Base-by-base conservation (phyloP, 2,888 invertebrate species). In the Steinernema hermaphroditum region DNA sequence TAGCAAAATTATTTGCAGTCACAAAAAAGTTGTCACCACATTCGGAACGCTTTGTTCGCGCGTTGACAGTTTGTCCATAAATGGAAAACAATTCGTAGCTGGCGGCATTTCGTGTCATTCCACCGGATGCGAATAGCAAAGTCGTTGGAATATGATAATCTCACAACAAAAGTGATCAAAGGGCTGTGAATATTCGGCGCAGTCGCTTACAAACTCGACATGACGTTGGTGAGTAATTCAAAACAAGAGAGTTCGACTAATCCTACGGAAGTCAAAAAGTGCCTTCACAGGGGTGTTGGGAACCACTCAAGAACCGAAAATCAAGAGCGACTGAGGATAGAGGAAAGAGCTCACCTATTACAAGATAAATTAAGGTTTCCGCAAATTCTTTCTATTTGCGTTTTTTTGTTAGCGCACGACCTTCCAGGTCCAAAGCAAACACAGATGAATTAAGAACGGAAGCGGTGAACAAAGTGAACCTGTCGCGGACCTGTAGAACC, bases 371-470 rank as follows among this genome's bases (percentile, higher is more conserved):
- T 62, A 62, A 62, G 19, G 54, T 54, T 54, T 2, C 24, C 14
- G 19, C 4, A 54, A 27, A 27, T 54, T 27, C 29, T 32, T 1
- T 62, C 62, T 62, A 62, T 62, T 62, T 62, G 62, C 62, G 29
- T 27, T 62, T 62, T n/a, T 29, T 32, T 16, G 62, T 24, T 29
- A 62, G n/a, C 62, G 32, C 29, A 32, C 32, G 50, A 50, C 24
- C 50, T 24, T 24, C 24, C 22, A 50, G 22, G 37, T 37, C 19
- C 12, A 22, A 50, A 50, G 24, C 50, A 50, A 50, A 50, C 50
- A 50, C 1, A 19, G 50, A n/a, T 6, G 50, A 22, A 50, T 22
- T 19, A 50, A 9, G 22, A n/a, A 22, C 22, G 50, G 46, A 24
- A 50, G 9, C 2, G 37, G 12, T 37, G 6, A 37, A 37, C 6